Evolutionary conservation across 2,888 invertebrate species (phyloP).

Genomic region (Torymus aiolomorphi): DNA sequence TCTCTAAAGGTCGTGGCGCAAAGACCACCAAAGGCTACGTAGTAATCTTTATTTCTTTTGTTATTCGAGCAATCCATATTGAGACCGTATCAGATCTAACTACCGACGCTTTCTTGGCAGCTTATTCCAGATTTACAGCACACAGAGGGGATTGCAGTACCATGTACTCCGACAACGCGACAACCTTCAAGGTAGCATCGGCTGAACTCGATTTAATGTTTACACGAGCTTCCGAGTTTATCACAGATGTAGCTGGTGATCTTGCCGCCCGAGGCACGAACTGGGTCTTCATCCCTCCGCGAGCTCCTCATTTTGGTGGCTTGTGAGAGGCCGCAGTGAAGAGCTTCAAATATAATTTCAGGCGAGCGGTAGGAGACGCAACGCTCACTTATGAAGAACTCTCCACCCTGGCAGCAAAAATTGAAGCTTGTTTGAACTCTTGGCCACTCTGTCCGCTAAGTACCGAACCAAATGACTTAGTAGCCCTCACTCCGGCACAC

Average conservation of each 20-base stretch:
- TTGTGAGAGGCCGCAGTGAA: too few relatives aligned
- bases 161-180: constrained; percentile 64
- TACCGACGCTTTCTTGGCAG: constrained; percentile 61
- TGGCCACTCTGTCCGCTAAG: constrained; percentile 62
- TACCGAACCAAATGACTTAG: constrained; percentile 54
- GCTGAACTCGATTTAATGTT: background rate
- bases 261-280: constrained; percentile 43
- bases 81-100: constrained; percentile 59
- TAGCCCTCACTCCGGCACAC: constrained; percentile 58
- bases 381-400: too few relatives aligned
- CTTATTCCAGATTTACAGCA: constrained; percentile 60
- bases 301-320: constrained; percentile 65
- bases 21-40: constrained; percentile 60
- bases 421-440: constrained; percentile 65
- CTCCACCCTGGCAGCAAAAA: constrained; percentile 59
- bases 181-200: constrained; percentile 61
- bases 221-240: background rate
- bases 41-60: constrained; percentile 62
- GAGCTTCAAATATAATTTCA: too few relatives aligned
- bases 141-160: constrained; percentile 58
- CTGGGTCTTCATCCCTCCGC: constrained; percentile 64
- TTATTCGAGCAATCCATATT: constrained; percentile 60
- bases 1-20: constrained; percentile 55
- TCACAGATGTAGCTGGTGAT: background rate
- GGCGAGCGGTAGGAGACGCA: constrained; percentile 54